Evolutionary conservation across 2,888 invertebrate species (phyloP).

Genomic region (Acanthoscelides obtectus): DNA sequence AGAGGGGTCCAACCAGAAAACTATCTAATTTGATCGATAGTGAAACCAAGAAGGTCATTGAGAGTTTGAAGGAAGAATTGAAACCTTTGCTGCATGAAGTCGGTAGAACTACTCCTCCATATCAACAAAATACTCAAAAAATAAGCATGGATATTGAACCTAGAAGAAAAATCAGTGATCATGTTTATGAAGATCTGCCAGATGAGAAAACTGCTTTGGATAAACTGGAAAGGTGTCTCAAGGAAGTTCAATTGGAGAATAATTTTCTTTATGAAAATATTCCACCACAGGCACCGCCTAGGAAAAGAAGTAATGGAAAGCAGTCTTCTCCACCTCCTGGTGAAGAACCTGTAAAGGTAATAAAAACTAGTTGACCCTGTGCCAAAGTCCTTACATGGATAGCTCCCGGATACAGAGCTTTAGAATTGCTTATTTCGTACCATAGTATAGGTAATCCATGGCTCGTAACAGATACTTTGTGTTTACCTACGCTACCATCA

Average conservation of each 20-base stretch:
- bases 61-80: neutral
- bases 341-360: slow-evolving; percentile 13
- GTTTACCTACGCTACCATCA: too few species aligned
- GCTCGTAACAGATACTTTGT: too few species aligned
- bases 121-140: neutral
- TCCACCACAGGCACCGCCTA: slow-evolving; percentile 43
- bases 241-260: neutral
- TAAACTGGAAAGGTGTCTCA: slow-evolving; percentile 17
- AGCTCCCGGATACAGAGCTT: too few species aligned
- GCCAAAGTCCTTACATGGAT: too few species aligned
- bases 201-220: slow-evolving; percentile 13
- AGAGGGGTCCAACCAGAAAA: neutral
- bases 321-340: slow-evolving; percentile 23
- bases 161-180: neutral
- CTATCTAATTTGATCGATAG: neutral
- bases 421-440: too few species aligned
- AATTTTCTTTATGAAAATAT: slow-evolving; percentile 4
- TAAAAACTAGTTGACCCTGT: too few species aligned
- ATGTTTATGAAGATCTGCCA: neutral
- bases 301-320: slow-evolving; percentile 44
- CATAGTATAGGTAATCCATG: too few species aligned
- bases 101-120: neutral
- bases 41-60: neutral
- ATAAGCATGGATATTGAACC: neutral
- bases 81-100: neutral